These are phyloP conservation scores for Astatotilapia flaviijosephi DNA, from an alignment of 2,113 vertebrate genomes.

Conservation along the genomic window DNA sequence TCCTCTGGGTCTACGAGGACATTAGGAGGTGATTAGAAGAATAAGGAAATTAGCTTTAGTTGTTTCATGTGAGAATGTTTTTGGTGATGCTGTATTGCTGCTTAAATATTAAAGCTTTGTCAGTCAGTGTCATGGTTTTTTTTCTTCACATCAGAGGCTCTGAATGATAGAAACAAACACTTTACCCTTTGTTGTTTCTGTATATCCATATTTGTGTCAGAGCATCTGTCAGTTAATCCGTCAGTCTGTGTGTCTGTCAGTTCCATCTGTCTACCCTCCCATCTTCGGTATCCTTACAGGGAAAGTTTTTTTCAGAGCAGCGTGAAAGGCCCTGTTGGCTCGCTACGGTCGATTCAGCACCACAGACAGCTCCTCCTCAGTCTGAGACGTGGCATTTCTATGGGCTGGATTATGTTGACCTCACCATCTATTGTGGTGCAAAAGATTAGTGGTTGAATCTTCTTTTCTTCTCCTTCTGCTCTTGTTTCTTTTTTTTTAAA, in stretches of 20 bases:
- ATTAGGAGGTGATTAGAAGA: neutral
- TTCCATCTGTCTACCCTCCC: neutral
- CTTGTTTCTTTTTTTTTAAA: neutral
- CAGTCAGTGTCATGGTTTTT: neutral
- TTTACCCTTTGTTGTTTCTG: neutral
- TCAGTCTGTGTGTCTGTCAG: neutral
- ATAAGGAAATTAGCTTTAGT: neutral
- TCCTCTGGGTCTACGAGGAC: neutral
- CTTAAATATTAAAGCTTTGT: neutral
- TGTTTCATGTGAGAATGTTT: neutral
- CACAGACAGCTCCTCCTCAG: conserved; percentile 41
- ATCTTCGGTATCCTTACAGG: neutral
- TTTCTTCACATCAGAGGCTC: neutral
- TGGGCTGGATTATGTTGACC: conserved; percentile 26
- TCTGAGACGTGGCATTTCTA: neutral
- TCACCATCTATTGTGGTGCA: neutral
- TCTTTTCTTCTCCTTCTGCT: neutral
- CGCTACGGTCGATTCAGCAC: conserved; percentile 48
- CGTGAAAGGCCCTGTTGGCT: neutral
- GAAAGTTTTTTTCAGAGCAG: neutral
- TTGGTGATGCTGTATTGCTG: neutral
- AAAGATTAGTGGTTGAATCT: conserved; percentile 5
- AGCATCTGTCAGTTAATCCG: neutral
- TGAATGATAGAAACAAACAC: neutral
- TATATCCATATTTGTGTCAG: neutral